Conservation (phyloP, 2,888 invertebrate genomes). For the Drosophila vallismaia region DNA sequence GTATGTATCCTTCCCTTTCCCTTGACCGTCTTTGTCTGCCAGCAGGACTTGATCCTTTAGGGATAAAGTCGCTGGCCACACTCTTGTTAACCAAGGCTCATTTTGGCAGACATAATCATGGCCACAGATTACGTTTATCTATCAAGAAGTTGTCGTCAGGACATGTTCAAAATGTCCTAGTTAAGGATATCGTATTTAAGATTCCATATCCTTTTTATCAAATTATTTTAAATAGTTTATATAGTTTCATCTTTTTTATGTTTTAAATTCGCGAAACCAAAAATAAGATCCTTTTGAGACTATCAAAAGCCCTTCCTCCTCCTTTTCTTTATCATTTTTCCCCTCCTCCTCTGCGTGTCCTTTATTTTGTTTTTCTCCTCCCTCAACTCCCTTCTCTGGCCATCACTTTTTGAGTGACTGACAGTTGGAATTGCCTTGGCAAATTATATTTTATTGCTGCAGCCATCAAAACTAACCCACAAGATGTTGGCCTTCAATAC, state of each 20-base stretch:
- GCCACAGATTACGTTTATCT: conserved; percentile 8
- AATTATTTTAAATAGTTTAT: too few relatives aligned
- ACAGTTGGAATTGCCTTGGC: conserved; percentile 40
- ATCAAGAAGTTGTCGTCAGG: neutral
- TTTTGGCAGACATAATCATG: conserved; percentile 34
- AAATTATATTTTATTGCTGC: conserved; percentile 54
- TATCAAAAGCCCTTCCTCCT: neutral
- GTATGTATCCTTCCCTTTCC: conserved; percentile 18
- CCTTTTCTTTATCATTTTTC: neutral
- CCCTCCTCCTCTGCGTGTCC: too few relatives aligned
- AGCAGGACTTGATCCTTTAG: conserved; percentile 17
- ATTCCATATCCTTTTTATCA: too few relatives aligned
- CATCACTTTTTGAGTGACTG: conserved; percentile 31
- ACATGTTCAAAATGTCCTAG: too few relatives aligned
- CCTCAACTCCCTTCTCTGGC: neutral
- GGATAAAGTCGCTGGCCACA: neutral
- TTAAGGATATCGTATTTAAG: too few relatives aligned
- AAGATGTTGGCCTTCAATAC: conserved; percentile 47
- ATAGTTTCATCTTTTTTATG: too few relatives aligned
- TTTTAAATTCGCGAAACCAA: too few relatives aligned
- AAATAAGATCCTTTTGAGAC: too few relatives aligned
- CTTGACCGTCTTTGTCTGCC: conserved; percentile 3
- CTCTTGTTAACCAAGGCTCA: conserved; percentile 32
- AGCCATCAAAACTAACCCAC: conserved; percentile 50
- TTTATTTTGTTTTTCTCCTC: neutral